Conservation (phyloP, 1,140 invertebrate genomes). For the Drosophila serrata region DNA sequence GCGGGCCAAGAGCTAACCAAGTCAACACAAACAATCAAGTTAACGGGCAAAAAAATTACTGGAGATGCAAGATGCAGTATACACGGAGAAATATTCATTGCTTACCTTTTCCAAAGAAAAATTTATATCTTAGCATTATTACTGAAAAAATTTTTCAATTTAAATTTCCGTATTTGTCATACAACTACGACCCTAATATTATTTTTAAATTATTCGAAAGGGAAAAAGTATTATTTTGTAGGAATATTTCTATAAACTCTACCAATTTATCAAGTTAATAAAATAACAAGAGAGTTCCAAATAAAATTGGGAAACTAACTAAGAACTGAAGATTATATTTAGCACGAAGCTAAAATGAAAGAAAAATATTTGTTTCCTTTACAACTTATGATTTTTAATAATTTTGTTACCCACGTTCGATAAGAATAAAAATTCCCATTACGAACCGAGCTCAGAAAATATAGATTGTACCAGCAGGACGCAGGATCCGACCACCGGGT, state of each 20-base stretch:
- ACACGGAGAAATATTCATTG: slow-evolving; percentile 1
- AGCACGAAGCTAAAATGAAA: no score
- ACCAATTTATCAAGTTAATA: no score
- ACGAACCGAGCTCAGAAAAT: neutral
- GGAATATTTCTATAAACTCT: no score
- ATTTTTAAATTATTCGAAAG: neutral
- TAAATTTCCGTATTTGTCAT: neutral
- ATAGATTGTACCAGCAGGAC: neutral
- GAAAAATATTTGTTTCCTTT: neutral
- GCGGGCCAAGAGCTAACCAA: slow-evolving; percentile 39
- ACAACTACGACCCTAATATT: neutral
- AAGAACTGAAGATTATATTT: no score
- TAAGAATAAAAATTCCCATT: neutral
- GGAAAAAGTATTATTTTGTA: no score
- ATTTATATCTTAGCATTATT: no score
- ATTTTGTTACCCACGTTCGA: neutral
- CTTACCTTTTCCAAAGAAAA: neutral
- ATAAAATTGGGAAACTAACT: no score
- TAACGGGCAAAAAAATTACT: slow-evolving; percentile 20
- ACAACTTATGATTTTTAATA: neutral
- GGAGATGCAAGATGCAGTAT: slow-evolving; percentile 7
- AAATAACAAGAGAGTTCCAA: no score
- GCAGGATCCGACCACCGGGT: slow-evolving; percentile 9
- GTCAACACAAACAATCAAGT: slow-evolving; percentile 37
- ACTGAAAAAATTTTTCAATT: no score